Base-by-base conservation (phyloP, 2,113 vertebrate genomes). In the Columba janthina region DNA sequence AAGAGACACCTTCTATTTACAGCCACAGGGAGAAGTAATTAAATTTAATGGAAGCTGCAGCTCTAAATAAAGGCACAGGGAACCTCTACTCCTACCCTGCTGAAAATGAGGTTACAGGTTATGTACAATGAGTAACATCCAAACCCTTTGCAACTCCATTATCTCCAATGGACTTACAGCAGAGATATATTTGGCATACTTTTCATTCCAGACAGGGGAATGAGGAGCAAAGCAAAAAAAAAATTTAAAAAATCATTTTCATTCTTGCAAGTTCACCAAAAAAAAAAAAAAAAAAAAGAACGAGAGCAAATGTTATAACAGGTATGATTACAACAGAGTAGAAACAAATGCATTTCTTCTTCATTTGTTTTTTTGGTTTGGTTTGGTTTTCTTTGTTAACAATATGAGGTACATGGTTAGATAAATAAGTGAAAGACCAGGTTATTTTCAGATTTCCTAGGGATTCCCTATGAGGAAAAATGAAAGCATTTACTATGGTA, bases 31-130 rank as follows among this genome's bases (percentile, higher is more conserved):
- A 92, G 57, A 92, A 93, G 72, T 75, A 95, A 95, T 94, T 93
- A 94, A 94, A 97, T 96, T 78, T 96, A 97, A 96, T 95, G 90
- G 88, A 97, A 94, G 83, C 91, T 82, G 56, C 51, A 85, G 83
- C 64, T 94, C 94, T 95, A 94, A 97, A 85, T 94, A 95, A 88
- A 95, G 67, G 61, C 64, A 77, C 15, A n/a, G 61, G 64, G 40
- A 90, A 56, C 29, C 24, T 65, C 38, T 75, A 20, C 18, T 74
- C 17, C 44, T 29, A 28, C 60, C 38, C 81, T 75, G 28, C 40
- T 74, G 85, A 88, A 97, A 96, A 81, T 61, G 54, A 88, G 61
- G 82, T 65, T 91, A 25, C 14, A 58, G 67, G 80, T 73, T 89
- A 26, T 4, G 4, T 9, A 86, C 51, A 73, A 64, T 5, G 62